Evolutionary conservation across 1,140 invertebrate species (phyloP), one percentile per base, ranked within the genome.

Genomic region (Conus betulinus): DNA sequence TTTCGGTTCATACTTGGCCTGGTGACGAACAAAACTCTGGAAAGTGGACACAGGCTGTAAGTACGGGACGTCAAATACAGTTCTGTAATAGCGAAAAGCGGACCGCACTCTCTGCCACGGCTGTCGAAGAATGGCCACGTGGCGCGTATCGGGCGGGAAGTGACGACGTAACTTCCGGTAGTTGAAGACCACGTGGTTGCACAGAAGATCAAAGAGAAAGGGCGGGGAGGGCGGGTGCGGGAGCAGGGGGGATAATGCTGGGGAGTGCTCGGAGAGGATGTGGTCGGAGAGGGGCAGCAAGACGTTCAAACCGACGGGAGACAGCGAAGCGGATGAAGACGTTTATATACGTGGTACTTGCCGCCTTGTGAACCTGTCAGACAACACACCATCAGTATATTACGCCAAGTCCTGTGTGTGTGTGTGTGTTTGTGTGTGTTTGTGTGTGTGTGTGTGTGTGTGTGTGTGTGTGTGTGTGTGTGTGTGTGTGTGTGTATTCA

Each of bases 291-390:
- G 25, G 8, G 96, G 96, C 15, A 96, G 89, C 10, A 95, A 94
- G 88, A 96, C 94, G 67, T 94, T 92, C n/a, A 23, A 96, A 93
- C 89, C 96, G 96, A 27, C 94, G 94, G 27, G 94, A 96, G 89
- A 96, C 92, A 23, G 94, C 96, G 91, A 94, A 95, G 53, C 96
- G 90, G 89, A 96, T 91, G 13, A 96, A 91, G 85, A 96, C 95
- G 90, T 96, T 96, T 88, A 96, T 95, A 8, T 96, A 90, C 1
- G 96, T 95, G n/a, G 94, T 94, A 85, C 96, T 96, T 8, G 94
- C 96, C 87, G 95, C 95, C 94, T 96, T 96, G 92, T 96, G 92
- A 0, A 91, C 90, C 87, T 92, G 84, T 52, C 4, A 27, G 13
- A 51, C 25, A n/a, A n/a, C n/a, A n/a, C n/a, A n/a, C n/a, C n/a